phyloP scores from a whole-genome alignment of 2,113 vertebrate genomes.

The Bubo scandiacus region DNA sequence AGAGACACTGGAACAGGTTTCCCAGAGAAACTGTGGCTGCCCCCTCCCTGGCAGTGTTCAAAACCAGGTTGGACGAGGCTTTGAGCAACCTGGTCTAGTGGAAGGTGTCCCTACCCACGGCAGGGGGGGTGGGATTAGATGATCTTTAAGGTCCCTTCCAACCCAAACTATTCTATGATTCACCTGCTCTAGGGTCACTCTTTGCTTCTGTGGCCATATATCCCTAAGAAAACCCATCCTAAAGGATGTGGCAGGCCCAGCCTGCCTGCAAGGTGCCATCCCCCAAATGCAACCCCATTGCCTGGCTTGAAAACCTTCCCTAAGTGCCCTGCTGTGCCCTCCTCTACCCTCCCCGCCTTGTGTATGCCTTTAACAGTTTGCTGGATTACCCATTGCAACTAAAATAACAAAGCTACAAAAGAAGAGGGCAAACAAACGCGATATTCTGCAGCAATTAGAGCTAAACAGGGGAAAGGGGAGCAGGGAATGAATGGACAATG shows the following conservation, averaged over 20 bases:
- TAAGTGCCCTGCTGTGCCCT: not conserved
- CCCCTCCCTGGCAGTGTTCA: too few species aligned
- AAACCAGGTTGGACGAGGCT: too few species aligned
- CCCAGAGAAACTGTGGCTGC: too few species aligned
- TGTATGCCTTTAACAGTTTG: slow-evolving; percentile 51
- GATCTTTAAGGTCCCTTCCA: too few species aligned
- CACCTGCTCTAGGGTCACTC: not conserved
- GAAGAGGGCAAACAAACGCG: not conserved
- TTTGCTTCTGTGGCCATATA: not conserved
- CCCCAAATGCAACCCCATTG: not conserved
- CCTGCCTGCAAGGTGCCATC: not conserved
- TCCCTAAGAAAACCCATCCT: not conserved
- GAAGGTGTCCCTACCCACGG: too few species aligned
- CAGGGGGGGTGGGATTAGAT: too few species aligned
- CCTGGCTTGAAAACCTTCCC: not conserved
- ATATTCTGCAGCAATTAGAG: slow-evolving; percentile 59
- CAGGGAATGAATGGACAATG: slow-evolving; percentile 54
- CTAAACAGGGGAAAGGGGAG: slow-evolving; percentile 11
- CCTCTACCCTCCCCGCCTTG: not conserved
- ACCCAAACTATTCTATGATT: not conserved
- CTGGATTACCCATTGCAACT: slow-evolving; percentile 25
- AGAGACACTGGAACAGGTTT: too few species aligned
- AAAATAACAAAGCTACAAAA: slow-evolving; percentile 64
- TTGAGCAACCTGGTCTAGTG: too few species aligned
- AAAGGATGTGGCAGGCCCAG: not conserved